Percentiles rank a stretch among this genome's conserved stretches.
These are phyloP conservation scores for Aurelia aurita DNA, from an alignment of 30 jellyfish, hydroid and myxozoan species.

Conservation along the genomic window DNA sequence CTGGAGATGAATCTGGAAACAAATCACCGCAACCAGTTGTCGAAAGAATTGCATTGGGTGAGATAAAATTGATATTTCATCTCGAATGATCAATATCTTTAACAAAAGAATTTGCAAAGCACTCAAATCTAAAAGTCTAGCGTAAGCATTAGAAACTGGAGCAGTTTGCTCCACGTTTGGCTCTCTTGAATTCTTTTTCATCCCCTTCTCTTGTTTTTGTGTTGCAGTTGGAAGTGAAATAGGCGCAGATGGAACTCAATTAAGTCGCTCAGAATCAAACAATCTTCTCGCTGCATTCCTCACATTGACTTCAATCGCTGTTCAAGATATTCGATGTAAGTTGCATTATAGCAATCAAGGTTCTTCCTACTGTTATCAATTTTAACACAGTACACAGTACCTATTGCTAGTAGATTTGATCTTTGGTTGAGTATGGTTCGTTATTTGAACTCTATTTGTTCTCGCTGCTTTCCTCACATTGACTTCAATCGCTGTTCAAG, in stretches of 20 bases:
- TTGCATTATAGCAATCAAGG: background rate
- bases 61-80: background rate
- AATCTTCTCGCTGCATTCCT: constrained; percentile 94
- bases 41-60: constrained; percentile 80
- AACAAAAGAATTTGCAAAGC: too few relatives aligned
- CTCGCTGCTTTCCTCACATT: too few relatives aligned
- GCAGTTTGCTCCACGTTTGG: too few relatives aligned
- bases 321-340: constrained; percentile 91
- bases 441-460: background rate
- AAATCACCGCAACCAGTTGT: constrained; percentile 68
- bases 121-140: too few relatives aligned
- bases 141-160: too few relatives aligned
- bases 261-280: constrained; percentile 75
- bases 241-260: constrained; percentile 48
- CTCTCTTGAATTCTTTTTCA: too few relatives aligned
- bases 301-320: constrained; percentile 89
- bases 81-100: too few relatives aligned
- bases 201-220: background rate
- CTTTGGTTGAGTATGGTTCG: background rate
- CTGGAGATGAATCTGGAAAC: constrained; percentile 48
- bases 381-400: too few relatives aligned
- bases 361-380: background rate
- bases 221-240: constrained; percentile 42
- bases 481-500: too few relatives aligned
- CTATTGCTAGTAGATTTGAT: too few relatives aligned